A percentile compares a stretch with the other conserved stretches of the same genome.
Conservation (phyloP, 2,113 vertebrate species). For the Seriola quinqueradiata region DNA sequence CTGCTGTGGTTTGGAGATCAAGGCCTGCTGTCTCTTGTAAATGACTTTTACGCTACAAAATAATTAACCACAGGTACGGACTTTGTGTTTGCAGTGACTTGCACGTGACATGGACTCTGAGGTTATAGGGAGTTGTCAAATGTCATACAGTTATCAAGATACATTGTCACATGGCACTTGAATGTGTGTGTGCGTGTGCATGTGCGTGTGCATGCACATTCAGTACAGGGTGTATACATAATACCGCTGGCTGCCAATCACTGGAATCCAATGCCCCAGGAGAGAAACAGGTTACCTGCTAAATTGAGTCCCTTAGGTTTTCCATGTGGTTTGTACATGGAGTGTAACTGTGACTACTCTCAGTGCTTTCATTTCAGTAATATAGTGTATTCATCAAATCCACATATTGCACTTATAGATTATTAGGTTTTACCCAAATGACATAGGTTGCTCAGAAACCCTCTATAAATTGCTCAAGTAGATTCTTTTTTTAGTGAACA, state of each 20-base stretch:
- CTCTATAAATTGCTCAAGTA: slow-evolving; percentile 30
- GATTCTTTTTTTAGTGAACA: slow-evolving; percentile 41
- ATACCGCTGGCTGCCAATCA: slow-evolving; percentile 65
- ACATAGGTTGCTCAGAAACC: slow-evolving; percentile 15
- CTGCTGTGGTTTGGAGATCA: slow-evolving; percentile 63
- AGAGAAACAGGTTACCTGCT: slow-evolving; percentile 60
- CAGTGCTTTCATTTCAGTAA: slow-evolving; percentile 22
- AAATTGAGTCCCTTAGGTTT: slow-evolving; percentile 74
- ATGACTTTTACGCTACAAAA: slow-evolving; percentile 68
- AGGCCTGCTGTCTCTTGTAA: slow-evolving; percentile 70
- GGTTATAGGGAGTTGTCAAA: slow-evolving; percentile 33
- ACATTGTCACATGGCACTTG: slow-evolving; percentile 39
- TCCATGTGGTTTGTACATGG: slow-evolving; percentile 49
- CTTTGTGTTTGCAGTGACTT: slow-evolving; percentile 17
- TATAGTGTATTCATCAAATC: slow-evolving; percentile 33
- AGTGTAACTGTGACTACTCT: slow-evolving; percentile 38
- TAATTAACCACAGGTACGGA: slow-evolving; percentile 58
- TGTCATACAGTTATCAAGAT: slow-evolving; percentile 50
- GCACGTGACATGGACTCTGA: slow-evolving; percentile 16
- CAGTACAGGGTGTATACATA: slow-evolving; percentile 25
- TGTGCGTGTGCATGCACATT: slow-evolving; percentile 44
- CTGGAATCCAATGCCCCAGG: slow-evolving; percentile 47
- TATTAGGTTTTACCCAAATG: slow-evolving; percentile 35
- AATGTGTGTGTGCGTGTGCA: slow-evolving; percentile 36
- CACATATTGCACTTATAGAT: slow-evolving; percentile 38